Base-by-base conservation (phyloP, 2,113 vertebrate genomes). In the Gallinago paraguaiae region DNA sequence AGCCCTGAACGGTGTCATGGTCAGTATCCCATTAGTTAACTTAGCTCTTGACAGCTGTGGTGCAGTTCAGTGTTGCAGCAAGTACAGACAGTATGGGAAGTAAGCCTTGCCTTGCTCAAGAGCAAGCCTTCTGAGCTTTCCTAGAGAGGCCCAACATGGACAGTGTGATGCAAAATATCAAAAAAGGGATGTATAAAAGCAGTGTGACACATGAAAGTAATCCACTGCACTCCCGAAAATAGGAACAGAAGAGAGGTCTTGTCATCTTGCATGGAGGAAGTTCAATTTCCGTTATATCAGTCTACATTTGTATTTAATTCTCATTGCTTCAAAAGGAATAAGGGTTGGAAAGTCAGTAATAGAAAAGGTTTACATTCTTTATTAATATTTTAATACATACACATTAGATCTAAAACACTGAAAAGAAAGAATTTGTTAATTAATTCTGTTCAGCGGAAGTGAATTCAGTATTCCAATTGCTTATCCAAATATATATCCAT, bases 51-150 rank as follows among this genome's bases (percentile, higher is more conserved):
- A 45, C 25, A 79, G 16, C 35, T 35, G 33, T 45, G 30, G 3
- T 54, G 28, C 25, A 60, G 23, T 41, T 76, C 45, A 70, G 50
- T 46, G 13, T 22, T 25, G 8, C 1, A 31, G 72, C 25, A 91
- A 25, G 39, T 10, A 41, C 11, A 91, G 41, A 8, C 14, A 45
- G 6, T 10, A 10, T 0, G 9, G 30, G n/a, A 81, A 67, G 37
- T 8, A 35, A 9, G 0, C 18, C 22, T 48, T 0, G 0, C 6
- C 9, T 63, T n/a, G 28, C 33, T 69, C 19, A 72, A 37, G 14
- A 76, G 8, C 3, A 41, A 63, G 18, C 25, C 31, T 50, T 57
- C 12, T 53, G 19, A 46, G 27, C 24, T 70, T 67, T 28, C 11
- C 39, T n/a, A 45, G 10, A 71, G 20, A 63, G 3, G 33, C 33